Evolutionary conservation across 1,140 invertebrate species (phyloP).

Genomic region (Piezodorus guildinii): DNA sequence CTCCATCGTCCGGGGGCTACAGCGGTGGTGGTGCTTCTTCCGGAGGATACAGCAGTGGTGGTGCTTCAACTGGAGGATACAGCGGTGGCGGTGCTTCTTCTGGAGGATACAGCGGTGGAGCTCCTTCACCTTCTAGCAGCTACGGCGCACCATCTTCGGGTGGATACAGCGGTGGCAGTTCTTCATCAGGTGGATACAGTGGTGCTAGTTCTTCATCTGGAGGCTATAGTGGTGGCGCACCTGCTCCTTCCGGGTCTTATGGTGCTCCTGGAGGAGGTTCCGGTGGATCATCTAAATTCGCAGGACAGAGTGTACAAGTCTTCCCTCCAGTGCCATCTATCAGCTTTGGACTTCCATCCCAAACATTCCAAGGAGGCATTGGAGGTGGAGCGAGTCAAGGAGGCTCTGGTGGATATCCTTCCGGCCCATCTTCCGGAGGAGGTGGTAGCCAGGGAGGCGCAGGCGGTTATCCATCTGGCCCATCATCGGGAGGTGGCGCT

Average conservation of each 20-base stretch:
- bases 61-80: conserved; percentile 1
- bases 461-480: background rate
- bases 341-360: conserved; percentile 20
- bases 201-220: conserved; percentile 23
- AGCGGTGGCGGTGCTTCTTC: conserved; percentile 19
- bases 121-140: background rate
- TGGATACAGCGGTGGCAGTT: background rate
- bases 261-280: conserved; percentile 12
- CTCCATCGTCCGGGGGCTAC: background rate
- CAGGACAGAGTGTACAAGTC: conserved; percentile 11
- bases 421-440: too few species aligned
- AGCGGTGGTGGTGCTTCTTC: conserved; percentile 23
- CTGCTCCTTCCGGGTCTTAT: conserved; percentile 16
- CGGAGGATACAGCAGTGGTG: background rate
- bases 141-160: background rate
- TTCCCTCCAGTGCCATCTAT: conserved; percentile 17
- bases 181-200: conserved; percentile 15
- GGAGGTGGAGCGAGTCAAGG: background rate
- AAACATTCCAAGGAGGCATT: background rate
- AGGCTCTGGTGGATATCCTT: too few species aligned
- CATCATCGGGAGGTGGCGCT: background rate
- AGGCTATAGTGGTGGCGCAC: conserved; percentile 19
- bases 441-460: background rate
- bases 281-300: background rate
- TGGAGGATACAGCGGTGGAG: conserved; percentile 18